A percentile compares a stretch with the other conserved stretches of the same genome.
These are phyloP conservation scores for Holacanthella duospinosa DNA, from an alignment of 2,888 invertebrate species.

Conservation along the genomic window DNA sequence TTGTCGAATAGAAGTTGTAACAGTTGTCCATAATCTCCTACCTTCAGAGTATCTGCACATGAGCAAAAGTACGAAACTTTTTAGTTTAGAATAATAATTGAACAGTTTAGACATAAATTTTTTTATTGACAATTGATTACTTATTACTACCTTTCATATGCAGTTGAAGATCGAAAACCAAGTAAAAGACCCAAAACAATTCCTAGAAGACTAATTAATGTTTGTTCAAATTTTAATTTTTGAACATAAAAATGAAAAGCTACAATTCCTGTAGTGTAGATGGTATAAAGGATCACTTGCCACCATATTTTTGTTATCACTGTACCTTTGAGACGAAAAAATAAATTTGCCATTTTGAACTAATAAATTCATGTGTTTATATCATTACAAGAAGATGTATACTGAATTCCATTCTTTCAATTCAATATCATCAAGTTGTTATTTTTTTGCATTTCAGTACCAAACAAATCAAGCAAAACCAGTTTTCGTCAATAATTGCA, in stretches of 20 bases:
- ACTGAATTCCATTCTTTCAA: too few species aligned
- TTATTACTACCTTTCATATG: conserved; percentile 2
- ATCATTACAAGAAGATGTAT: too few species aligned
- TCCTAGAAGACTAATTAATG: conserved; percentile 3
- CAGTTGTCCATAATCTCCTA: not conserved
- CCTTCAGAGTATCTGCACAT: not conserved
- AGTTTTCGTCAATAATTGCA: too few species aligned
- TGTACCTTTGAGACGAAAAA: not conserved
- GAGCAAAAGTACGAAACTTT: not conserved
- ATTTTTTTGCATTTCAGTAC: too few species aligned
- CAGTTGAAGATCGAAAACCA: not conserved
- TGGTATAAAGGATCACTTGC: not conserved
- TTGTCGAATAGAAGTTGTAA: not conserved
- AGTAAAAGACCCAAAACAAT: not conserved
- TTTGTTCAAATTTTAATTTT: not conserved
- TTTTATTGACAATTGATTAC: not conserved
- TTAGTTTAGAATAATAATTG: not conserved
- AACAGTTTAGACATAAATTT: not conserved
- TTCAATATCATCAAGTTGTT: too few species aligned
- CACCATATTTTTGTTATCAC: not conserved
- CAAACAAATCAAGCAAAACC: too few species aligned
- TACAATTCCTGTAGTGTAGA: not conserved
- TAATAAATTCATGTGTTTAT: too few species aligned
- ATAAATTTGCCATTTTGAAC: not conserved
- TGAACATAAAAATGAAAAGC: not conserved